Evolutionary conservation across 1,140 invertebrate genomes (phyloP).

Genomic region (Chironomus tepperi): DNA sequence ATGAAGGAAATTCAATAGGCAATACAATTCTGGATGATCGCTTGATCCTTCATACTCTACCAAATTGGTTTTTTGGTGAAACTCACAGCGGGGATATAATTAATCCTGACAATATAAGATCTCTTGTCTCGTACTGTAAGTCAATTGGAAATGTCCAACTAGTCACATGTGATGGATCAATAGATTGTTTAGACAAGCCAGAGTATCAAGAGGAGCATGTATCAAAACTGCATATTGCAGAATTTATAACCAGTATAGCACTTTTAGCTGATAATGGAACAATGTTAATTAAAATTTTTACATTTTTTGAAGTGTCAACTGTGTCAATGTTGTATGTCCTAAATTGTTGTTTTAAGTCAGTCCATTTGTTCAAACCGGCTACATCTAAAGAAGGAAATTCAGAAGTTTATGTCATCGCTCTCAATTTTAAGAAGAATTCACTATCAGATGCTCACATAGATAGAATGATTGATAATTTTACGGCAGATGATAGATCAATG

Average conservation of each 20-base stretch:
- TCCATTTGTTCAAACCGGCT: conserved; percentile 75
- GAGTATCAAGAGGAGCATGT: conserved; percentile 78
- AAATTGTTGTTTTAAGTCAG: conserved; percentile 59
- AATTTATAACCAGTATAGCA: conserved; percentile 64
- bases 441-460: not conserved
- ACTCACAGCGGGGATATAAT: conserved; percentile 80
- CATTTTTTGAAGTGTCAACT: conserved; percentile 74
- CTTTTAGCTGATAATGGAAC: conserved; percentile 62
- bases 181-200: conserved; percentile 75
- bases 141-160: conserved; percentile 38
- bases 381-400: conserved; percentile 92
- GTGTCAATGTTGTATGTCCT: conserved; percentile 74
- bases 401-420: conserved; percentile 79
- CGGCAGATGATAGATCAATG: not conserved
- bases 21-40: conserved; percentile 77
- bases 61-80: conserved; percentile 77
- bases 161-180: conserved; percentile 89
- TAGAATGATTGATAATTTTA: not conserved
- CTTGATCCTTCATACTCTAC: conserved; percentile 66
- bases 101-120: conserved; percentile 53
- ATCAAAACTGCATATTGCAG: conserved; percentile 68
- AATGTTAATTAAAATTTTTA: conserved; percentile 89
- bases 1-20: conserved; percentile 69
- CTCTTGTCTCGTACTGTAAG: conserved; percentile 40
- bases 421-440: not conserved